A percentile compares a stretch with the other conserved stretches of the same genome.
phyloP scores from a whole-genome alignment of 35 echinoderm and acorn worm genomes.

The Ophiothrix spiculata region DNA sequence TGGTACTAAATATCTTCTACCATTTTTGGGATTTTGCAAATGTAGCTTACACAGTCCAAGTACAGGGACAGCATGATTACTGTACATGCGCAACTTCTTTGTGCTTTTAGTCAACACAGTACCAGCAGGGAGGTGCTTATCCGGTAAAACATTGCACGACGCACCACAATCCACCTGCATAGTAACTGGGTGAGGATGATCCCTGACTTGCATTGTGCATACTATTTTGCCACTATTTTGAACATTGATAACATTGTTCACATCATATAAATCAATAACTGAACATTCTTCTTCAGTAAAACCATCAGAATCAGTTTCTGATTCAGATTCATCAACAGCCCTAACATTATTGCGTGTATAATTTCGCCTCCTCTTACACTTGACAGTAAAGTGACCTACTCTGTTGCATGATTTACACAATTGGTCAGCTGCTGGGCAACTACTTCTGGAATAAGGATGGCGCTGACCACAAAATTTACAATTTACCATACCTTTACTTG shows the following conservation, averaged over 20 bases:
- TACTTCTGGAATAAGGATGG: neutral
- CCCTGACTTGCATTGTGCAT: neutral
- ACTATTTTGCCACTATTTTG: neutral
- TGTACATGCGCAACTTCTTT: constrained; percentile 36
- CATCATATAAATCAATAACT: neutral
- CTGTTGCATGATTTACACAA: constrained; percentile 36
- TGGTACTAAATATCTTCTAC: constrained; percentile 9
- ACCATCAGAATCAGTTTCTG: constrained; percentile 25
- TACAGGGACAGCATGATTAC: constrained; percentile 8
- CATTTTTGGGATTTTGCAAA: constrained; percentile 23
- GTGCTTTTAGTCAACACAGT: neutral
- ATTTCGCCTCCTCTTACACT: constrained; percentile 14
- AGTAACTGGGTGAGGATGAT: neutral
- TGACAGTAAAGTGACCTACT: constrained; percentile 37
- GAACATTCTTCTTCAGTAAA: constrained; percentile 21
- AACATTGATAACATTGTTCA: neutral
- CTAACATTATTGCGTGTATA: neutral
- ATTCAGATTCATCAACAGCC: neutral
- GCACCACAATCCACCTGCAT: constrained; percentile 56
- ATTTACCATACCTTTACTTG: neutral
- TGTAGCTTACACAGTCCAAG: constrained; percentile 24
- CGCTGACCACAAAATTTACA: constrained; percentile 24
- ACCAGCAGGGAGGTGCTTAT: constrained; percentile 9
- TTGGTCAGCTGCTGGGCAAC: constrained; percentile 40
- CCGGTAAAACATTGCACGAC: constrained; percentile 28